phyloP scores from a whole-genome alignment of 2,797 vertebrate species.

The Pseudotriccus pelzelni region DNA sequence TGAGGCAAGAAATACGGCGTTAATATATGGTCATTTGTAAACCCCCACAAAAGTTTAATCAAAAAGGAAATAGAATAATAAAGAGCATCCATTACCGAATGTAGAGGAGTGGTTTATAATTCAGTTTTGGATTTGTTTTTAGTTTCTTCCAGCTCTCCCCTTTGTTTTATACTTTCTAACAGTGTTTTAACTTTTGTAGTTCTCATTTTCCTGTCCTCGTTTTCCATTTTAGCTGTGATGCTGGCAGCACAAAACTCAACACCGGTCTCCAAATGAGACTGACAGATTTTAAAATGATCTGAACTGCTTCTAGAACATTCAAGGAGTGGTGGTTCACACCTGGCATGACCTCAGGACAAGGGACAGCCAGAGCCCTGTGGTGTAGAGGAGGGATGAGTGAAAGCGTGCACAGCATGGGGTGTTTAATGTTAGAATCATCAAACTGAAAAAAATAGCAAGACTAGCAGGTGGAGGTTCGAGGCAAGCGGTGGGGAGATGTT shows the following conservation, averaged over 20 bases:
- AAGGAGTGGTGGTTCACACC: not conserved
- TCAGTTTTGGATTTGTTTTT: not conserved
- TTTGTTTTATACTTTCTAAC: not conserved
- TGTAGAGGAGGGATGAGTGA: not conserved
- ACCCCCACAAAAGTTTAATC: not conserved
- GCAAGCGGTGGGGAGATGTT: not conserved
- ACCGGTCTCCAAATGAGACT: not conserved
- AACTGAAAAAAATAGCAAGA: not conserved
- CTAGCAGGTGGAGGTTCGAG: not conserved
- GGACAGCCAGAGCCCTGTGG: not conserved
- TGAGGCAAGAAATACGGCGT: accelerated
- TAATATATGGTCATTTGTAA: not conserved
- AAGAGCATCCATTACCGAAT: not conserved
- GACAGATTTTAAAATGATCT: not conserved
- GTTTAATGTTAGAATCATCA: not conserved
- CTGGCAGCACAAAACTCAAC: not conserved
- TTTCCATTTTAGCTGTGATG: not conserved
- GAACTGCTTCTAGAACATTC: not conserved
- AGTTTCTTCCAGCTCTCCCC: not conserved
- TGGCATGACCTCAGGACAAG: not conserved
- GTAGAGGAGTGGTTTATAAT: not conserved
- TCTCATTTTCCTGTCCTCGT: not conserved
- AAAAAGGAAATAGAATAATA: not conserved
- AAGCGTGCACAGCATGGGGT: not conserved
- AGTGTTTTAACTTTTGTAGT: not conserved